Evolutionary conservation across 2,888 invertebrate species (phyloP), one percentile per base, ranked within the genome.

Genomic region (Drosophila paramelanica): DNA sequence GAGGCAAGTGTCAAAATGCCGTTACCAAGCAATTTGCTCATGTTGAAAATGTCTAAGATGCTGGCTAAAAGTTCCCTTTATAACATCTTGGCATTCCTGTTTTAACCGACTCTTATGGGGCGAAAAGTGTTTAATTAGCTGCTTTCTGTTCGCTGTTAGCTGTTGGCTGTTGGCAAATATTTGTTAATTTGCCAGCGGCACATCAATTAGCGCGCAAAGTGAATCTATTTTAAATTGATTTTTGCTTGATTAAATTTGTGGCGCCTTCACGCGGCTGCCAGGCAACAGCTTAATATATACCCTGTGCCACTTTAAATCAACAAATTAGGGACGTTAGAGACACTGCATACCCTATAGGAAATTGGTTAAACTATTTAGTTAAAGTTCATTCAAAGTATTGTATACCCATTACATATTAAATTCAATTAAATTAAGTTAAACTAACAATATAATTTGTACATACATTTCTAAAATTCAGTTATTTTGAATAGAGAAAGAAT

Each of bases 141-240:
- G 67, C 61, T 62, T 73, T 50, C 45, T 46, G 43, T 55, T 55
- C n/a, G 38, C 57, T 51, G 47, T 33, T 62, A 25, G 46, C 50
- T 59, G 51, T 62, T 72, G 27, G 49, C 76, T 66, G 70, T 80
- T 88, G 62, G 76, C 73, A 88, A 85, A 88, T 88, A 85, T 88
- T 85, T 86, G 88, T 75, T 88, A 68, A 78, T 80, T 73, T 72
- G 62, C 75, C 72, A 45, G 50, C 72, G 61, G 77, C 72, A 67
- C 77, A 80, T 86, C 83, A 85, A 85, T 85, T 85, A 85, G 86
- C 79, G 85, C 17, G 57, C 59, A 65, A 68, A 80, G 74, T 73
- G 86, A 88, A 85, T 85, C 86, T 76, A 85, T 85, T 85, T 86
- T 78, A 88, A 85, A 85, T 85, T 88, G 88, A 85, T 85, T 85